phyloP scores from a whole-genome alignment of 2,888 invertebrate species.

The Cancer borealis region DNA sequence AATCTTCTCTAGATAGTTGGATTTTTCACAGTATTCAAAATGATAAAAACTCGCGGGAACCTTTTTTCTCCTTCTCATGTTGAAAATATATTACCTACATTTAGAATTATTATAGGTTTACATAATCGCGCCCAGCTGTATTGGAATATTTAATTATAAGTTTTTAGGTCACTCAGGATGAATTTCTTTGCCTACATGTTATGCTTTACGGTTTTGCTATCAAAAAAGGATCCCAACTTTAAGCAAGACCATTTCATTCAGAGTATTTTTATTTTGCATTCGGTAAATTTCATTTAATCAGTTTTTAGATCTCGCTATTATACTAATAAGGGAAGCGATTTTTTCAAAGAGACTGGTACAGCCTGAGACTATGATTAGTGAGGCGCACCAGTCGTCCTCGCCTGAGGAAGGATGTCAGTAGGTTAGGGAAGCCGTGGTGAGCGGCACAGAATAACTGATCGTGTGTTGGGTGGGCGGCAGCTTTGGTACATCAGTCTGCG shows the following conservation, averaged over 20 bases:
- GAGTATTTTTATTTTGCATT: background rate
- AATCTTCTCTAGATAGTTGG: background rate
- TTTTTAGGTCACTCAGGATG: background rate
- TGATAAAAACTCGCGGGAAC: background rate
- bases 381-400: background rate
- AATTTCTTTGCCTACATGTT: background rate
- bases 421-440: background rate
- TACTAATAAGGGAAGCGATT: background rate
- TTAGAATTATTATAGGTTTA: background rate
- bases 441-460: background rate
- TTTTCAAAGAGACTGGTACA: background rate
- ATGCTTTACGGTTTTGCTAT: background rate
- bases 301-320: background rate
- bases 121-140: background rate
- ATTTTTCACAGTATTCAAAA: background rate
- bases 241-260: background rate
- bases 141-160: background rate
- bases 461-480: slow-evolving; percentile 48
- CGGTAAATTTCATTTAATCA: background rate
- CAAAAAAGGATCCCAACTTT: background rate
- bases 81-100: background rate
- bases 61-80: background rate
- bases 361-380: background rate
- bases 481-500: slow-evolving; percentile 83
- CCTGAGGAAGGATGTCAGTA: background rate